Evolutionary conservation across 2,888 invertebrate species (phyloP), one percentile per base, ranked within the genome.

Genomic region (Cylloceria caligata): DNA sequence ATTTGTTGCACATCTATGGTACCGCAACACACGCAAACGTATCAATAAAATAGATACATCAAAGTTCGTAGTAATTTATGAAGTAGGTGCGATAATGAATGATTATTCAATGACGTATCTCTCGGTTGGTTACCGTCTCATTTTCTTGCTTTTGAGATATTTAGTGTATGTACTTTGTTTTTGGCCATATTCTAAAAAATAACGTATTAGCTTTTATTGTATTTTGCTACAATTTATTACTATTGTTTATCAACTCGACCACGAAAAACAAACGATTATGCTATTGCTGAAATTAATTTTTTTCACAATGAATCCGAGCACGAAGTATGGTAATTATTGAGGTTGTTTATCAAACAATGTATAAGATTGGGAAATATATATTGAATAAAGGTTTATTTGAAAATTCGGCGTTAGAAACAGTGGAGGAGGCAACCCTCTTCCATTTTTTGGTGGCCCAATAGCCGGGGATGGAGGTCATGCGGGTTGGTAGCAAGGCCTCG

Each of bases 1-100:
- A 95, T 91, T 94, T 94, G 92, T 95, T 95, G 93, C 95, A 95
- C 91, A 95, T 93, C 89, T 92, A 88, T 69, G 80, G 86, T 84
- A 80, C 84, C 55, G 85, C 64, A 52, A 24, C 9, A 64, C 11
- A 13, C 21, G 16, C 36, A 13, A n/a, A 64, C 13, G 1, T 7
- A 42, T 42, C 7, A 39, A 21, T 19, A 39, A 6, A n/a, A 16
- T 9, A 7, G 3, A 16, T 57, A 16, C 1, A 16, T 1, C 7
- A 34, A 36, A 34, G 11, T 36, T 7, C 34, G 16, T 16, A 45
- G 16, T 45, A 0, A 1, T 1, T 45, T 3, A 6, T n/a, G 16
- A 3, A 45, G 30, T 30, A 5, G 5, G 5, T 30, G 30, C 3
- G 30, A 4, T 30, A 5, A 30, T 30, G 5, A 30, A 30, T 30